These are phyloP conservation scores for Urocyon cinereoargenteus DNA, from an alignment of 2,797 vertebrate genomes.

Conservation along the genomic window DNA sequence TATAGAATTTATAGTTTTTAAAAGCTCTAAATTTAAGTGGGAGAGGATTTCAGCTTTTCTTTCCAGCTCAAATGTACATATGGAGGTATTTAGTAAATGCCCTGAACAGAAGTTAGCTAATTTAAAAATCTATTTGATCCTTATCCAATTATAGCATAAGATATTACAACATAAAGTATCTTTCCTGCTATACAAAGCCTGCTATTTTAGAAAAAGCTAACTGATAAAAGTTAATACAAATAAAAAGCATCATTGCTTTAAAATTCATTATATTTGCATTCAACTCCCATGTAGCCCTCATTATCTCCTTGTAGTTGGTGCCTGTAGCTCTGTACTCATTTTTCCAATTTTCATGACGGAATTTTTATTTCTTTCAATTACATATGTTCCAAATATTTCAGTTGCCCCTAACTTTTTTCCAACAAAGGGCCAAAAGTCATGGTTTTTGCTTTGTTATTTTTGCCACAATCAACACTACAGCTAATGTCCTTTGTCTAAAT, in stretches of 20 bases:
- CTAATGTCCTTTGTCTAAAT: constrained; percentile 83
- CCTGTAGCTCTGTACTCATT: background rate
- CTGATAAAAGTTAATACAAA: constrained; percentile 50
- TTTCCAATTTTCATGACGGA: constrained; percentile 61
- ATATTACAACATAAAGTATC: background rate
- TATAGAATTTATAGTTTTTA: background rate
- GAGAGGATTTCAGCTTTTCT: background rate
- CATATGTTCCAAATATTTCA: constrained; percentile 42
- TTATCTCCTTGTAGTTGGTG: constrained; percentile 40
- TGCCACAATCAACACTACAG: constrained; percentile 56
- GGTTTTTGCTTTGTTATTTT: constrained; percentile 49
- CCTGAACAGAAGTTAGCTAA: constrained; percentile 15
- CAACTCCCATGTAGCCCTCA: background rate
- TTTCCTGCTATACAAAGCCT: background rate
- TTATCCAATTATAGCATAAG: background rate
- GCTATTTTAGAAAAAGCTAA: constrained; percentile 48
- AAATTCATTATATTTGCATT: constrained; percentile 60
- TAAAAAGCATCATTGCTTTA: background rate
- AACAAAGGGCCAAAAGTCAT: constrained; percentile 20
- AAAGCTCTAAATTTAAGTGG: background rate
- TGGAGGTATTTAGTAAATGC: background rate
- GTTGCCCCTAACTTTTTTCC: constrained; percentile 33
- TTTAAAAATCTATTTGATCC: constrained; percentile 32
- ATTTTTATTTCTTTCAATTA: constrained; percentile 63
- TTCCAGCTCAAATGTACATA: background rate